A percentile compares a stretch with the other conserved stretches of the same genome.
Evolutionary conservation across 2,797 vertebrate species (phyloP).

Genomic region (Galago senegalensis): DNA sequence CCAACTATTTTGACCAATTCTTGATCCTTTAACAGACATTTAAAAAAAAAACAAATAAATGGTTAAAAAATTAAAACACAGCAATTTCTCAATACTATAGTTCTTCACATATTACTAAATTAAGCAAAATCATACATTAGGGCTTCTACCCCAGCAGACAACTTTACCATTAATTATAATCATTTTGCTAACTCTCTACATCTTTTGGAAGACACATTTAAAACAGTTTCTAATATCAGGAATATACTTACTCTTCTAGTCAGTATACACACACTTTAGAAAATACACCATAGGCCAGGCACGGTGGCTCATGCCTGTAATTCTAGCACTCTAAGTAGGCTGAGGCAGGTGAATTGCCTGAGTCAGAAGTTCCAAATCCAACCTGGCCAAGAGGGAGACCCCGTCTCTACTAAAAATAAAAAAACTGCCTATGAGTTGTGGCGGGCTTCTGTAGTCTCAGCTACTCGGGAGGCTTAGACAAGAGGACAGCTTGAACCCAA

Average conservation of each 20-base stretch:
- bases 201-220: not conserved
- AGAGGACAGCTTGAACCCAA: too few relatives aligned
- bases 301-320: too few relatives aligned
- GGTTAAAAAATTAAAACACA: conserved; percentile 42
- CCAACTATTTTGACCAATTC: conserved; percentile 99
- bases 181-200: not conserved
- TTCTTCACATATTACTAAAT: not conserved
- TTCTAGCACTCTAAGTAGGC: too few relatives aligned
- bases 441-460: too few relatives aligned
- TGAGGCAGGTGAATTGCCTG: too few relatives aligned
- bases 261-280: not conserved
- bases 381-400: too few relatives aligned
- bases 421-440: too few relatives aligned
- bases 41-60: not conserved
- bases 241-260: not conserved
- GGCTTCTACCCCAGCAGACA: not conserved
- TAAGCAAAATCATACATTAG: conserved; percentile 16
- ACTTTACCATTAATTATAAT: not conserved
- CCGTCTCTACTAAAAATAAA: too few relatives aligned
- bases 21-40: conserved; percentile 93
- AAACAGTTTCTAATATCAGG: not conserved
- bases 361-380: too few relatives aligned
- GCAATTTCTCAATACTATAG: not conserved
- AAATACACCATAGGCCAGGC: not conserved
- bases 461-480: too few relatives aligned